phyloP scores from a whole-genome alignment of 2,797 vertebrate species.

The Serranus cabrilla region DNA sequence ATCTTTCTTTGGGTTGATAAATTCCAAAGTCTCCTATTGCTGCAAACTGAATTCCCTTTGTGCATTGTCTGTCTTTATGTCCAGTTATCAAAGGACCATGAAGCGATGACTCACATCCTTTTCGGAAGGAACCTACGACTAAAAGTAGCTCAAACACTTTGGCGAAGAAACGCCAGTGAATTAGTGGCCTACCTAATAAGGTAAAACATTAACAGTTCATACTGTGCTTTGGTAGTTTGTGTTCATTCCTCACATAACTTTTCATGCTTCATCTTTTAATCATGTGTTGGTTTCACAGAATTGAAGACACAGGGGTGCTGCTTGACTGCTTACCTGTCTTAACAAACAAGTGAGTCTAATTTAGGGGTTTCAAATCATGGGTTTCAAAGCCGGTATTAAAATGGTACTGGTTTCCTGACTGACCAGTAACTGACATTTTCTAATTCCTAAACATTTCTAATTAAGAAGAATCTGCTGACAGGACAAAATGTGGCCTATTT shows the following conservation, averaged over 20 bases:
- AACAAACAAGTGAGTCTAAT: slow-evolving; percentile 91
- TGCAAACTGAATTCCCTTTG: slow-evolving; percentile 13
- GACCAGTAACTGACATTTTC: too few species aligned
- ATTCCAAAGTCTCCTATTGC: neutral
- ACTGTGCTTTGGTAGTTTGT: neutral
- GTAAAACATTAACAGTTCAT: slow-evolving; percentile 74
- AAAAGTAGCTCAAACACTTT: slow-evolving; percentile 96
- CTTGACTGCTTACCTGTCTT: slow-evolving; percentile 97
- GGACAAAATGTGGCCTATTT: too few species aligned
- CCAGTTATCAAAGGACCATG: slow-evolving; percentile 97
- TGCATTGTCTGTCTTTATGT: slow-evolving; percentile 18
- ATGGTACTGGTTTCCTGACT: too few species aligned
- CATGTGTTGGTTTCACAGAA: slow-evolving; percentile 75
- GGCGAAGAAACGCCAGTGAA: slow-evolving; percentile 94
- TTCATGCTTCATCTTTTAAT: neutral
- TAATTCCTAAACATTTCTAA: too few species aligned
- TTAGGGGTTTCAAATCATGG: neutral
- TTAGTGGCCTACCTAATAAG: slow-evolving; percentile 96
- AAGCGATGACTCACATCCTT: slow-evolving; percentile 94
- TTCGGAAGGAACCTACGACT: slow-evolving; percentile 96
- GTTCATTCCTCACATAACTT: neutral
- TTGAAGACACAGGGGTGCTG: slow-evolving; percentile 96
- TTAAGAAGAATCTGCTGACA: too few species aligned
- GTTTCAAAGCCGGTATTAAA: too few species aligned
- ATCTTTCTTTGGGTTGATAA: neutral